Conservation (phyloP, 2,113 vertebrate species). For the Rhinoderma darwinii region DNA sequence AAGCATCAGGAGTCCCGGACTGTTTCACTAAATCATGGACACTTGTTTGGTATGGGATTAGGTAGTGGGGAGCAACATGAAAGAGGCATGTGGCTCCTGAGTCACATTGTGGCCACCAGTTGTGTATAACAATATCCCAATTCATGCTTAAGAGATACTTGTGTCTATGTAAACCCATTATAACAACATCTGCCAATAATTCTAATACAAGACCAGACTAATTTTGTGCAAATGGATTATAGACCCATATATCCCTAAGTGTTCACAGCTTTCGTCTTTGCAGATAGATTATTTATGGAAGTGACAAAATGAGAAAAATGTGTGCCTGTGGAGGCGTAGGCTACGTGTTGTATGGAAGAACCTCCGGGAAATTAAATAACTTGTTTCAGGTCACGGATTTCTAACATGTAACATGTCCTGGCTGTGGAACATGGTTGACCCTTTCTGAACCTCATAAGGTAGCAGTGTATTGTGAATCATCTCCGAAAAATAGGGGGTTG, state of each 20-base stretch:
- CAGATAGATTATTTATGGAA: background rate
- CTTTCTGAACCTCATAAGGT: background rate
- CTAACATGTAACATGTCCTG: constrained; percentile 30
- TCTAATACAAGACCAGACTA: background rate
- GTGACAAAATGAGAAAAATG: background rate
- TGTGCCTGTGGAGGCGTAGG: background rate
- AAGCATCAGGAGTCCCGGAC: no score
- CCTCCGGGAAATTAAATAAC: constrained; percentile 33
- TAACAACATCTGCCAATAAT: constrained; percentile 8
- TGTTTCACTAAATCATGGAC: no score
- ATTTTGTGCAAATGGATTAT: background rate
- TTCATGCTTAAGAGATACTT: background rate
- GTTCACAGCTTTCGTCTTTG: background rate
- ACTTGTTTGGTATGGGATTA: no score
- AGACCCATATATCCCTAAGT: background rate
- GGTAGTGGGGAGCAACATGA: no score
- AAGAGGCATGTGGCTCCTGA: no score
- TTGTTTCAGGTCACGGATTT: constrained; percentile 11
- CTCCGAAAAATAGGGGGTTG: background rate
- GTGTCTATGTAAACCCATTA: background rate
- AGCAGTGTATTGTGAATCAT: background rate
- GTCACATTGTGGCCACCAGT: background rate
- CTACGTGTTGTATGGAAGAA: constrained; percentile 22
- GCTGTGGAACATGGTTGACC: background rate
- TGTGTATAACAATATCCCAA: background rate